phyloP scores from a whole-genome alignment of 1,140 invertebrate species.

The Cherax destructor region DNA sequence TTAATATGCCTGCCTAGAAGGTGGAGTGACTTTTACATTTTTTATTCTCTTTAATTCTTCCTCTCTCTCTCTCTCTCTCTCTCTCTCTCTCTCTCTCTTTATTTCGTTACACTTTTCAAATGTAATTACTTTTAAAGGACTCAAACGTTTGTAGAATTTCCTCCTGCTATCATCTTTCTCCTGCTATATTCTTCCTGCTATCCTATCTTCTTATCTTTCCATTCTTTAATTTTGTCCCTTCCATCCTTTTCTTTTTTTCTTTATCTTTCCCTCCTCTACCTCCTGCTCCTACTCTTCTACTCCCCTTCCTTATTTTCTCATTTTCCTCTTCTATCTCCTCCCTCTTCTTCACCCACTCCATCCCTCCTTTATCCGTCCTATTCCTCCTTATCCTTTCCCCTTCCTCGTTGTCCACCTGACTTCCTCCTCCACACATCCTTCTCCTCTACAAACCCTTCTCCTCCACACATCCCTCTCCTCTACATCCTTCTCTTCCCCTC shows the following conservation, averaged over 20 bases:
- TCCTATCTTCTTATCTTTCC: background rate
- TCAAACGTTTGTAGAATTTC: too few relatives aligned
- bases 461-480: too few relatives aligned
- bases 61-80: slow-evolving; percentile 8
- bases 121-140: too few relatives aligned
- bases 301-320: background rate
- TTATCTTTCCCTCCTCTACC: background rate
- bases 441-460: too few relatives aligned
- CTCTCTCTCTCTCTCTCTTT: slow-evolving; percentile 16
- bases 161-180: too few relatives aligned
- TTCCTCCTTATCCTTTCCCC: background rate
- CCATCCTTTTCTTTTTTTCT: background rate
- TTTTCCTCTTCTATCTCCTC: background rate
- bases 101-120: too few relatives aligned
- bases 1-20: slow-evolving; percentile 47
- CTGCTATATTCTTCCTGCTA: background rate
- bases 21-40: background rate
- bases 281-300: background rate
- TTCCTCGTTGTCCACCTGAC: background rate
- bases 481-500: background rate
- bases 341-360: background rate
- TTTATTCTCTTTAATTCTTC: background rate
- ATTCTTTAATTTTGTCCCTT: background rate
- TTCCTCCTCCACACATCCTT: too few relatives aligned
- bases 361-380: background rate